Percentiles rank a stretch among this genome's conserved stretches.
Evolutionary conservation across 2,888 invertebrate genomes (phyloP).

Genomic region (Nezara viridula): DNA sequence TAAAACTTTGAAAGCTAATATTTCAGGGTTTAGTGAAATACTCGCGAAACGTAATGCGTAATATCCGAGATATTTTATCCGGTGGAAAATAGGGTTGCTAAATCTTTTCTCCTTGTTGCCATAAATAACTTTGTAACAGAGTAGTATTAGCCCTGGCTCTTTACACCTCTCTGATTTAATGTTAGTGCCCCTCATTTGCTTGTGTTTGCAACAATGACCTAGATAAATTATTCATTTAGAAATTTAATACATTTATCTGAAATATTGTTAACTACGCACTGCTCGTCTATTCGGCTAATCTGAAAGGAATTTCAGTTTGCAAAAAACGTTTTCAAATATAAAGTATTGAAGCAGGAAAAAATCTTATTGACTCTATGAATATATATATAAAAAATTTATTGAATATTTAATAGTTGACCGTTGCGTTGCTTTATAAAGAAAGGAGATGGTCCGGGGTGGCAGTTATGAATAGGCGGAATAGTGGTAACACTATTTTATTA

Average conservation of each 20-base stretch:
- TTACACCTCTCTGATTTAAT: constrained; percentile 1
- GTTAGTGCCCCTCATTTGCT: constrained; percentile 3
- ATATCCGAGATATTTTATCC: constrained; percentile 5
- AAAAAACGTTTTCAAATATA: too few species aligned
- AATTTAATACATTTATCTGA: background rate
- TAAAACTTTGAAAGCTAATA: background rate
- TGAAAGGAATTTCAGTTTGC: too few species aligned
- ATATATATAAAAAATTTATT: too few species aligned
- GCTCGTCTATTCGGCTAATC: background rate
- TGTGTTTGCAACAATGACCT: background rate
- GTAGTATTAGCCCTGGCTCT: background rate
- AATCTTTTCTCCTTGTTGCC: constrained; percentile 5
- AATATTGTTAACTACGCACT: background rate
- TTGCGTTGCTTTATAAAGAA: too few species aligned
- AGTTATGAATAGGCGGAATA: too few species aligned
- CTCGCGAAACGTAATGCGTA: background rate
- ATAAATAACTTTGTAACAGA: constrained; percentile 24
- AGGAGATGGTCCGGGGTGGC: too few species aligned
- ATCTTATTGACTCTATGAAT: too few species aligned
- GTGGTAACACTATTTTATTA: too few species aligned
- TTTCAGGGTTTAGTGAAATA: background rate
- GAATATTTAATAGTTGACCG: too few species aligned
- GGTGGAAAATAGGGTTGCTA: background rate
- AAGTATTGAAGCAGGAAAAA: too few species aligned
- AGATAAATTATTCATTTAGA: background rate